Percentiles rank a stretch among this genome's conserved stretches.
Evolutionary conservation across 2,113 vertebrate species (phyloP).

Genomic region (Megaceryle torquata): DNA sequence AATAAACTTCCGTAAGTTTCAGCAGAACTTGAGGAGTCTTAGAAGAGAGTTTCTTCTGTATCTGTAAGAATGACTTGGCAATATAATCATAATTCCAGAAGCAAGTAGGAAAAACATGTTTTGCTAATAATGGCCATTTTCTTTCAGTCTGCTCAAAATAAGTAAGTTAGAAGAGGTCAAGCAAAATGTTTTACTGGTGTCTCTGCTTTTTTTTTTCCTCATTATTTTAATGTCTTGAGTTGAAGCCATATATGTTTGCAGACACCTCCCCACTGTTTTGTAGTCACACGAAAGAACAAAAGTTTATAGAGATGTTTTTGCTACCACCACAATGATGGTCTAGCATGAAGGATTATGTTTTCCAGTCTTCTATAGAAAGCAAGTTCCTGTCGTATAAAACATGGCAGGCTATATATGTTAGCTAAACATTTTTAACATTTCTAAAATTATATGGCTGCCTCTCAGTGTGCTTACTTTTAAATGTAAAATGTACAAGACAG

Average conservation of each 20-base stretch:
- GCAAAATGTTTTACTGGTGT: background rate
- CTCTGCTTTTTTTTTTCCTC: background rate
- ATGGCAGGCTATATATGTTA: background rate
- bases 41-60: background rate
- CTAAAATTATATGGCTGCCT: background rate
- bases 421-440: background rate
- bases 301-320: background rate
- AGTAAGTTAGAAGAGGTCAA: background rate
- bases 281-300: background rate
- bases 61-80: background rate
- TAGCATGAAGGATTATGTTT: background rate
- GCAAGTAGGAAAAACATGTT: background rate
- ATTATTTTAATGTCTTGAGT: background rate
- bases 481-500: background rate
- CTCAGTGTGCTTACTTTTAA: background rate
- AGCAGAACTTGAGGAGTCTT: fast-evolving
- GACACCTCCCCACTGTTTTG: background rate
- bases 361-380: background rate
- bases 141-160: background rate
- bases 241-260: background rate
- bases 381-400: background rate
- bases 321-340: background rate
- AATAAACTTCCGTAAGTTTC: background rate
- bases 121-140: background rate
- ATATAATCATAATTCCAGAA: background rate